Percentiles rank a stretch among this genome's conserved stretches.
Conservation (phyloP, 92 coral and sea anemone genomes). For the Phymanthus crucifer region DNA sequence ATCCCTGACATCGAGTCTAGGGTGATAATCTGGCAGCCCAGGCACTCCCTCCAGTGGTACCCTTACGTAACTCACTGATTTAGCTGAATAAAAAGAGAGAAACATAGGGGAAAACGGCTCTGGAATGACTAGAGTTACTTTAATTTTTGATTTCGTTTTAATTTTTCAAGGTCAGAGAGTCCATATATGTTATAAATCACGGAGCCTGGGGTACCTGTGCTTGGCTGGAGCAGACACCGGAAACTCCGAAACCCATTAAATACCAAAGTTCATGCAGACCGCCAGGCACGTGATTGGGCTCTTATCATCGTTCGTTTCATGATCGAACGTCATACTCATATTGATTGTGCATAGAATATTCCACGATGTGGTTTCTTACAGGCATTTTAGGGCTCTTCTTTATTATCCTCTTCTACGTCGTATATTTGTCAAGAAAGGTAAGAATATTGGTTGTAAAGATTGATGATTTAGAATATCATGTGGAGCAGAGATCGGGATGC, state of each 20-base stretch:
- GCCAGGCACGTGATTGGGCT: slow-evolving; percentile 6
- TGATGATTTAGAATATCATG: no score
- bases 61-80: no score
- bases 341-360: neutral
- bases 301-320: neutral
- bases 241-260: neutral
- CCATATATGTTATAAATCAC: no score
- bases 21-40: no score
- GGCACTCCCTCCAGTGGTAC: no score
- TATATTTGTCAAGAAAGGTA: slow-evolving; percentile 46
- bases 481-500: neutral
- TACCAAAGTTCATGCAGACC: neutral
- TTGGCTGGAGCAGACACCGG: neutral
- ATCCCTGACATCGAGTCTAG: no score
- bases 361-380: slow-evolving; percentile 29
- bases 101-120: no score
- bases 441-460: neutral
- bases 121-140: no score
- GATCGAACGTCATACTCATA: neutral
- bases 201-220: neutral
- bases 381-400: slow-evolving; percentile 11
- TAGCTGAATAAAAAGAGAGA: no score
- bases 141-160: no score
- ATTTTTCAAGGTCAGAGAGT: no score
- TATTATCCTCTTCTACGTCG: slow-evolving; percentile 21